Evolutionary conservation across 2,113 vertebrate genomes (phyloP).

Genomic region (Brachionichthys hirsutus): DNA sequence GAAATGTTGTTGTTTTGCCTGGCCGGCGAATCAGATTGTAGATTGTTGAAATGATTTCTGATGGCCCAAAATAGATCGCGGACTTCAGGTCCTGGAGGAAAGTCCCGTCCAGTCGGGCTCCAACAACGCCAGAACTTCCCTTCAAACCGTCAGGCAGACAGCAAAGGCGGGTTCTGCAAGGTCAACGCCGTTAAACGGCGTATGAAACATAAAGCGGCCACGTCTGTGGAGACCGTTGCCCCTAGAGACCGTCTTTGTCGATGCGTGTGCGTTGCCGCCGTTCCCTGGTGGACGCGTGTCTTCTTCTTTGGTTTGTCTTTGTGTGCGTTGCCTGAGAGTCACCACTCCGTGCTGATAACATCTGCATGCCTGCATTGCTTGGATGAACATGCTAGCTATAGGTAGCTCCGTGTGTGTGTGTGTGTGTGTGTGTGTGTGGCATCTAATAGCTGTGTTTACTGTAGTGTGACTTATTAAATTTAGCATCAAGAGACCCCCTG

Average conservation of each 20-base stretch:
- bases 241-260: conserved; percentile 3
- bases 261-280: conserved; percentile 1
- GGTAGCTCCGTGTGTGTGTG: conserved; percentile 27
- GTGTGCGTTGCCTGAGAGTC: conserved; percentile 7
- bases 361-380: conserved; percentile 27
- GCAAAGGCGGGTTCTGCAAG: conserved; percentile 19
- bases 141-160: conserved; percentile 24
- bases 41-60: no score
- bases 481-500: conserved; percentile 57
- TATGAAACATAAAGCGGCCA: conserved; percentile 37
- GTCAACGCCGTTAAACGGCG: conserved; percentile 40
- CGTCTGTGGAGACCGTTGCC: conserved; percentile 19
- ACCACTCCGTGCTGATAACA: conserved; percentile 15
- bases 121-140: conserved; percentile 29
- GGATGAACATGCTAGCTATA: conserved; percentile 10
- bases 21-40: no score
- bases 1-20: no score
- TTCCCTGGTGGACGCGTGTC: conserved; percentile 1
- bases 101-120: neutral
- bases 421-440: conserved; percentile 36
- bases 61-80: no score
- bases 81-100: no score
- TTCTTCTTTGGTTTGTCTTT: neutral
- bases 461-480: conserved; percentile 66
- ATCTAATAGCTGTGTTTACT: conserved; percentile 64